Evolutionary conservation across 2,797 vertebrate species (phyloP), one percentile per base, ranked within the genome.

Genomic region (Pipistrellus kuhlii): DNA sequence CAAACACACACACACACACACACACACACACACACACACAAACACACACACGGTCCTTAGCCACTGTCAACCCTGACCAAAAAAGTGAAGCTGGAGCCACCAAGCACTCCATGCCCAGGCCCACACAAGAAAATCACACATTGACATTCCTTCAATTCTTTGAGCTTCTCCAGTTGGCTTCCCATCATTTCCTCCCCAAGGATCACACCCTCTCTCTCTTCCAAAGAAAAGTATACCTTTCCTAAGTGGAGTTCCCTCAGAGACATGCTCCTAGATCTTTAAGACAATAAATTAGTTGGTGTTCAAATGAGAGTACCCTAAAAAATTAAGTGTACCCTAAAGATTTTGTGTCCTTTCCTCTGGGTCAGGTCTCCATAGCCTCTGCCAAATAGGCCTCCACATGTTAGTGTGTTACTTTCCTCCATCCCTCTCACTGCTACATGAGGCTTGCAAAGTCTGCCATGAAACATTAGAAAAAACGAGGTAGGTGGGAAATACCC

Each of bases 61-160:
- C 64, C 38, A 72, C 21, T 23, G 57, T 81, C 57, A 66, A 51
- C 57, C 8, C 59, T 71, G 48, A 69, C 62, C 62, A 68, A 44
- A 89, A 66, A 20, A 86, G 44, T 86, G 21, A 78, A 77, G 7
- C 59, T 53, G 62, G 48, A 64, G 51, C 44, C 46, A 72, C 48
- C 44, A 32, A 25, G 41, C 11, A 30, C 48, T 69, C 38, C 38
- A 4, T 13, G 41, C 55, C 32, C 38, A 27, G 21, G 13, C 44
- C 44, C 44, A 44, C 44, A 41, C 8, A 32, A n/a, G 35, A 76
- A 90, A 88, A 66, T 14, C 68, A 48, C 18, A 21, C 0, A 3
- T 48, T 20, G 46, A 76, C 44, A 64, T 90, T 53, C 35, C 48
- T 86, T 69, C 27, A 94, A 81, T 78, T 82, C 55, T 87, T 80